These are phyloP conservation scores for Cardiocondyla obscurior DNA, from an alignment of 1,140 invertebrate genomes.

Conservation along the genomic window DNA sequence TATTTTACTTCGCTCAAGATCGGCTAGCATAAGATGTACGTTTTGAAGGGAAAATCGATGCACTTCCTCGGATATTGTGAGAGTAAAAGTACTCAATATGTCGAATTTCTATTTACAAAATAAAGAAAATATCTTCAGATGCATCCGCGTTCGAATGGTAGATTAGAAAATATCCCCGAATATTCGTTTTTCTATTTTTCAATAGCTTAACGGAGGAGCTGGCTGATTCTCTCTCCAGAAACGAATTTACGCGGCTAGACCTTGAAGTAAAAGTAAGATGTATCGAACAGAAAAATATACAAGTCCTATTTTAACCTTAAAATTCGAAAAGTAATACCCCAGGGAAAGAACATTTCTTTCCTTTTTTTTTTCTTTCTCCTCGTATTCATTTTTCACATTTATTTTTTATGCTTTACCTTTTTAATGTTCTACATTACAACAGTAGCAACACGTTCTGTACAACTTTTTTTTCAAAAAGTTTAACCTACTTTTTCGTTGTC, in stretches of 20 bases:
- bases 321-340: neutral
- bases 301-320: neutral
- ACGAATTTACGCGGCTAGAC: neutral
- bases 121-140: neutral
- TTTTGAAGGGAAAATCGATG: constrained; percentile 27
- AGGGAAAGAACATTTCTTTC: neutral
- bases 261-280: neutral
- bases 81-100: neutral
- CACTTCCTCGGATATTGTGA: neutral
- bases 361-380: neutral
- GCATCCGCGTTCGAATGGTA: neutral
- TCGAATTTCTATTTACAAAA: neutral
- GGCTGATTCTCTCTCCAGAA: neutral
- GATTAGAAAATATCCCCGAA: constrained; percentile 16
- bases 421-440: neutral
- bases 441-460: neutral
- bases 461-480: neutral
- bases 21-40: neutral
- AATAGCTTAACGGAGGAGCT: neutral
- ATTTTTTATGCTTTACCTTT: neutral
- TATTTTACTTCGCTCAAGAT: constrained; percentile 28
- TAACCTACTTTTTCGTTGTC: neutral
- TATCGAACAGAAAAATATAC: neutral
- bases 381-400: neutral
- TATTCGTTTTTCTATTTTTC: constrained; percentile 6